Percentiles rank a stretch among this genome's conserved stretches.
These are phyloP conservation scores for Tetraodon nigroviridis DNA, from an alignment of 2,113 vertebrate genomes.

Conservation along the genomic window DNA sequence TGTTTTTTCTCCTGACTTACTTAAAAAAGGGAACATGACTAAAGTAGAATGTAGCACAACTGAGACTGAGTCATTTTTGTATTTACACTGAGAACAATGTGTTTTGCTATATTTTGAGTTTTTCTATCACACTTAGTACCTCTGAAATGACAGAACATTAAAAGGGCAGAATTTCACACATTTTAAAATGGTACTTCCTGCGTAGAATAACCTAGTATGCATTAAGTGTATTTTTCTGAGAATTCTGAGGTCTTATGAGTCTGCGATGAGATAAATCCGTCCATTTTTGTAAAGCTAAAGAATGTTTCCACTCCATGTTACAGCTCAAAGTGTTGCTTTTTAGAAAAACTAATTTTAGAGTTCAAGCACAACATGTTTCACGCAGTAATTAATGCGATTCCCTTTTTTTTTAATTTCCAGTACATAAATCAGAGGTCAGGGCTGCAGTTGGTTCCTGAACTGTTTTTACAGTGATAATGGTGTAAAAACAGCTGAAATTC, in stretches of 20 bases:
- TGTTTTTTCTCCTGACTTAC: neutral
- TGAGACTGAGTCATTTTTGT: constrained; percentile 30
- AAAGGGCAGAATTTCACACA: constrained; percentile 3
- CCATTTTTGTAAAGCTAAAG: no score
- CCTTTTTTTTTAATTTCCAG: neutral
- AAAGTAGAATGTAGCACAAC: constrained; percentile 61
- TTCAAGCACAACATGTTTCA: neutral
- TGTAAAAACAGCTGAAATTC: constrained; percentile 6
- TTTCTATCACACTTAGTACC: constrained; percentile 29
- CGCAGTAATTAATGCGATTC: no score
- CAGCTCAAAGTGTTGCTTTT: neutral
- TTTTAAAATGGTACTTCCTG: constrained; percentile 30
- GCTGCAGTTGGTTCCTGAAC: neutral
- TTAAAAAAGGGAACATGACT: constrained; percentile 39
- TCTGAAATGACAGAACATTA: constrained; percentile 12
- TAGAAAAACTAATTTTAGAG: constrained; percentile 2
- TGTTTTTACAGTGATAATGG: constrained; percentile 2
- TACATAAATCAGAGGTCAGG: neutral
- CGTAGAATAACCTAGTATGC: constrained; percentile 4
- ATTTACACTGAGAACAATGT: constrained; percentile 36
- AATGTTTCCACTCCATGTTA: neutral
- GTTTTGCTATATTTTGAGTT: constrained; percentile 7
- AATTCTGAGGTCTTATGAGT: constrained; percentile 12
- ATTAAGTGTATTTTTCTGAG: constrained; percentile 8
- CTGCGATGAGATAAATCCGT: neutral